Percentiles rank a stretch among this genome's conserved stretches.
Evolutionary conservation across 2,797 vertebrate genomes (phyloP).

Genomic region (Nyctalus aviator): DNA sequence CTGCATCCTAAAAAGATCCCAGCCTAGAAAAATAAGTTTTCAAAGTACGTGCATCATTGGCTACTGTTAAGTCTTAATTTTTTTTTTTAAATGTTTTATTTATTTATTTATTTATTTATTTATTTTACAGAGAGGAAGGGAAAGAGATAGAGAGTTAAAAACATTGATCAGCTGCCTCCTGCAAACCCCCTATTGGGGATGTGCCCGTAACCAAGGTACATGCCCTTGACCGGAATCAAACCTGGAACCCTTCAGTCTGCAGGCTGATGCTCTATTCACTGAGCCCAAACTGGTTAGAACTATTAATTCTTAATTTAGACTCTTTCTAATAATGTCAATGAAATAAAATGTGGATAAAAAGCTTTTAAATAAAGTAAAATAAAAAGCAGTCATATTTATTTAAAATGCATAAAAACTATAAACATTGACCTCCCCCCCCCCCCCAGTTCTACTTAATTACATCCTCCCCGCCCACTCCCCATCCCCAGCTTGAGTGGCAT

Average conservation of each 20-base stretch:
- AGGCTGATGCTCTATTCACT: too few relatives aligned
- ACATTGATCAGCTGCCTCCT: too few relatives aligned
- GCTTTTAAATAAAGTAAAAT: background rate
- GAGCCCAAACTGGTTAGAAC: background rate
- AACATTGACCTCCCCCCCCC: background rate
- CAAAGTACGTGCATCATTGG: constrained; percentile 65
- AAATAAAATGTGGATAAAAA: constrained; percentile 26
- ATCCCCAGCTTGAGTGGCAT: background rate
- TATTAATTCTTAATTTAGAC: constrained; percentile 79
- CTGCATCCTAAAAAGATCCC: constrained; percentile 74
- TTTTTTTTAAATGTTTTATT: too few relatives aligned
- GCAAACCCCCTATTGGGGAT: too few relatives aligned
- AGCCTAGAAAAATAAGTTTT: constrained; percentile 71
- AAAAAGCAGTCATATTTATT: constrained; percentile 61
- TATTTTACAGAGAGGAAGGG: too few relatives aligned
- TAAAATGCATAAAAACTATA: constrained; percentile 44
- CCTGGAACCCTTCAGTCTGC: too few relatives aligned
- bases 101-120: too few relatives aligned
- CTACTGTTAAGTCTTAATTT: constrained; percentile 78
- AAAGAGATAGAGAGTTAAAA: too few relatives aligned
- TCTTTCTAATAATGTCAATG: constrained; percentile 71
- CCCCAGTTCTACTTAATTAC: background rate
- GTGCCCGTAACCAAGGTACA: too few relatives aligned
- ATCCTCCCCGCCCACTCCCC: too few relatives aligned
- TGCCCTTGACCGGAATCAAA: too few relatives aligned